Percentiles rank a stretch among this genome's conserved stretches.
phyloP scores from a whole-genome alignment of 2,797 vertebrate species.

The Sebastes oblongus region DNA sequence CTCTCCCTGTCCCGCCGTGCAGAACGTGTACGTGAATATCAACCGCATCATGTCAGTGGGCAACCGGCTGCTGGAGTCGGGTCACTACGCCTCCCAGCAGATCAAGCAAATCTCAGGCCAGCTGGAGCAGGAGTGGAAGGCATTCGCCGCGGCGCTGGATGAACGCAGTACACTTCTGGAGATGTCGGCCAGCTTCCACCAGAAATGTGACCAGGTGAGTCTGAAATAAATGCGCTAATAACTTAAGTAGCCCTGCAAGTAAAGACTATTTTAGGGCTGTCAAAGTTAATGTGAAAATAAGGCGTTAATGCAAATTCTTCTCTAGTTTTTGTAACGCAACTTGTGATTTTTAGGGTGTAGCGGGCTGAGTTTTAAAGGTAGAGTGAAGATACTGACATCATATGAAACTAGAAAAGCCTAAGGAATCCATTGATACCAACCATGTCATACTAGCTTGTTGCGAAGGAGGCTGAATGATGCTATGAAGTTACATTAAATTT shows the following conservation, averaged over 20 bases:
- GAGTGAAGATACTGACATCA: too few relatives aligned
- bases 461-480: too few relatives aligned
- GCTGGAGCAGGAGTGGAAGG: constrained; percentile 98
- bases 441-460: too few relatives aligned
- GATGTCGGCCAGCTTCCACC: constrained; percentile 97
- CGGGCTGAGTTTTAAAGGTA: too few relatives aligned
- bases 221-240: not conserved
- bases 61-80: constrained; percentile 94
- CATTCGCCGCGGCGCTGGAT: constrained; percentile 95
- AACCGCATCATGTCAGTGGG: constrained; percentile 99
- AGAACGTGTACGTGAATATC: constrained; percentile 99
- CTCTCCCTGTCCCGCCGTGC: not conserved
- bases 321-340: too few relatives aligned
- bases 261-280: too few relatives aligned
- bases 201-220: constrained; percentile 95
- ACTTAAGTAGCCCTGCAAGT: not conserved
- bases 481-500: too few relatives aligned
- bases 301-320: too few relatives aligned
- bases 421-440: too few relatives aligned
- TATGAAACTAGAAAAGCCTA: too few relatives aligned
- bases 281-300: too few relatives aligned
- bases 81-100: constrained; percentile 97
- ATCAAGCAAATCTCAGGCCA: constrained; percentile 98
- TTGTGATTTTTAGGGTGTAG: too few relatives aligned
- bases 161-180: constrained; percentile 96